Percentiles rank a stretch among this genome's conserved stretches.
phyloP scores from a whole-genome alignment of 2,113 vertebrate genomes.

The Phaethornis superciliosus region DNA sequence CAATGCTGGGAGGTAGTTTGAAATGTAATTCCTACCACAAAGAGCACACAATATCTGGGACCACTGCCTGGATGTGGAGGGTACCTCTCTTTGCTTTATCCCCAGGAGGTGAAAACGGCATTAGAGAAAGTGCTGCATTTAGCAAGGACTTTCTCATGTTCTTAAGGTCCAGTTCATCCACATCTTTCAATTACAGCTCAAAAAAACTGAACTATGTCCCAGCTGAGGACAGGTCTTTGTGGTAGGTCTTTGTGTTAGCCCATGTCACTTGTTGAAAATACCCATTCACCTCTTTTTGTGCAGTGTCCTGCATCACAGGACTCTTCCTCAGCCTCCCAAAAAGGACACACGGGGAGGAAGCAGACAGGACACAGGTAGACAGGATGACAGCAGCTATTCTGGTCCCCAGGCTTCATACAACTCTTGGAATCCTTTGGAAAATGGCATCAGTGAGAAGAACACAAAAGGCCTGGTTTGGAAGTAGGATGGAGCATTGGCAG shows the following conservation, averaged over 20 bases:
- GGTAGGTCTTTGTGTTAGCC: no score
- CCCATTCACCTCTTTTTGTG: background rate
- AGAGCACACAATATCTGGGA: background rate
- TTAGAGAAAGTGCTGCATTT: background rate
- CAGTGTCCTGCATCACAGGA: background rate
- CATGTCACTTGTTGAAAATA: conserved; percentile 23
- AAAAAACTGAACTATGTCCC: no score
- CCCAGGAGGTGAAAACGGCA: background rate
- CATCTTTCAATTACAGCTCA: no score
- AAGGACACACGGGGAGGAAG: background rate
- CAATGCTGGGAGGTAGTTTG: conserved; percentile 11
- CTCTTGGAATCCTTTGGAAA: background rate
- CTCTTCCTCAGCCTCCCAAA: background rate
- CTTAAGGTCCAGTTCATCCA: background rate
- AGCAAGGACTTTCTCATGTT: conserved; percentile 2
- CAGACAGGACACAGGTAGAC: background rate
- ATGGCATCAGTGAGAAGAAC: background rate
- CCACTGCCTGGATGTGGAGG: background rate
- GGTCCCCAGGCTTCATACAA: background rate
- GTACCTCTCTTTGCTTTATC: background rate
- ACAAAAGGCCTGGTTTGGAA: background rate
- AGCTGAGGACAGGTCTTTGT: no score
- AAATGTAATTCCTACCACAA: conserved; percentile 48
- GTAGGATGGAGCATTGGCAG: background rate
- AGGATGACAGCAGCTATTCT: conserved; percentile 19